These are phyloP conservation scores for Nowickia ferox DNA, from an alignment of 2,888 invertebrate species.

Conservation along the genomic window DNA sequence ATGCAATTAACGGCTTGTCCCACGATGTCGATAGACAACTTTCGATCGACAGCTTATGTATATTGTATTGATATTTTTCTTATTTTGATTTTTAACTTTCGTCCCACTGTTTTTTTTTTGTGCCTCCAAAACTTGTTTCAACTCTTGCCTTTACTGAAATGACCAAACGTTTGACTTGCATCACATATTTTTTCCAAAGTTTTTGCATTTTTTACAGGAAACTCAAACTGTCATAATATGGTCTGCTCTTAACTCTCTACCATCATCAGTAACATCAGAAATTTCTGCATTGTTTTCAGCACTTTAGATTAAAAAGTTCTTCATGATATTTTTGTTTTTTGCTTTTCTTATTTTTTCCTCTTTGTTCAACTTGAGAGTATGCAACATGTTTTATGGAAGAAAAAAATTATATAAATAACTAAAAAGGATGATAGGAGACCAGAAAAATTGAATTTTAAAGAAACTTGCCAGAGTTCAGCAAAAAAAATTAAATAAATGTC, in stretches of 20 bases:
- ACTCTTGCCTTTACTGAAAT: slow-evolving; percentile 23
- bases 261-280: slow-evolving; percentile 30
- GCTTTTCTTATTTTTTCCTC: background rate
- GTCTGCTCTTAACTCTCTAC: slow-evolving; percentile 25
- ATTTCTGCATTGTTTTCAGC: slow-evolving; percentile 59
- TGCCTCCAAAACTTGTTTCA: background rate
- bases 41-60: no score
- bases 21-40: no score
- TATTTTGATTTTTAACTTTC: background rate
- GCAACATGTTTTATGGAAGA: slow-evolving; percentile 57
- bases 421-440: background rate
- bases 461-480: background rate
- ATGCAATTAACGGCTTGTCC: no score
- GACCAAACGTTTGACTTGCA: background rate
- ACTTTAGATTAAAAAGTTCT: slow-evolving; percentile 65
- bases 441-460: slow-evolving; percentile 2
- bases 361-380: slow-evolving; percentile 24
- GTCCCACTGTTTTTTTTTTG: background rate
- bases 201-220: slow-evolving; percentile 26
- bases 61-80: background rate
- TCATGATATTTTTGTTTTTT: slow-evolving; percentile 12
- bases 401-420: background rate
- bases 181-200: background rate
- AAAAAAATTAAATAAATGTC: background rate
- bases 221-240: slow-evolving; percentile 67